phyloP scores from a whole-genome alignment of 1,140 invertebrate species.

The Ceratina calcarata region DNA sequence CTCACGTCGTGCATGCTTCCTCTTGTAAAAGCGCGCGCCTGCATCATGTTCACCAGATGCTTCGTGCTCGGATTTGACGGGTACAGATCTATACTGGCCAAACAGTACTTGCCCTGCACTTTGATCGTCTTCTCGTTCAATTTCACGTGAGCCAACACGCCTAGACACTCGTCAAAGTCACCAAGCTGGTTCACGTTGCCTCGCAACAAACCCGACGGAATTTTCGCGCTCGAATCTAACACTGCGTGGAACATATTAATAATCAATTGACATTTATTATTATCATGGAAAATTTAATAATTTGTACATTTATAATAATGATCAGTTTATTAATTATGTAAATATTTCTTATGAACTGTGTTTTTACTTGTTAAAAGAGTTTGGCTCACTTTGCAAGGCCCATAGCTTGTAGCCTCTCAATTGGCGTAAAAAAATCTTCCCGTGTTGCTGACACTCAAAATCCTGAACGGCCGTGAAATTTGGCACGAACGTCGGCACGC shows the following conservation, averaged over 20 bases:
- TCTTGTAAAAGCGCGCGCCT: slow-evolving; percentile 83
- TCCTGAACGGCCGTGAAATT: slow-evolving; percentile 84
- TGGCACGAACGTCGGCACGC: slow-evolving; percentile 84
- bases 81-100: slow-evolving; percentile 84
- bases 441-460: slow-evolving; percentile 84
- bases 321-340: too few relatives aligned
- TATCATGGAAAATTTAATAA: too few relatives aligned
- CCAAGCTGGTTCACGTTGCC: slow-evolving; percentile 87
- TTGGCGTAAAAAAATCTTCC: slow-evolving; percentile 85
- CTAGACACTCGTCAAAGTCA: slow-evolving; percentile 86
- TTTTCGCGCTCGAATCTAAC: slow-evolving; percentile 86
- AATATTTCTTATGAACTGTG: too few relatives aligned
- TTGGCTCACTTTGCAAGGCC: slow-evolving; percentile 85
- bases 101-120: slow-evolving; percentile 85
- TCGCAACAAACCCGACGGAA: slow-evolving; percentile 84
- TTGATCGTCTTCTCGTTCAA: slow-evolving; percentile 78
- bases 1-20: slow-evolving; percentile 85
- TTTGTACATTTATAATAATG: too few relatives aligned
- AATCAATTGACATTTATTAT: too few relatives aligned
- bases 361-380: too few relatives aligned
- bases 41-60: slow-evolving; percentile 82
- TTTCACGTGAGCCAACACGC: slow-evolving; percentile 82
- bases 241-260: too few relatives aligned
- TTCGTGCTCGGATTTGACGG: slow-evolving; percentile 81
- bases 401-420: slow-evolving; percentile 85